Base-by-base conservation (phyloP, 2,113 vertebrate species). In the Tricholaema leucomelas region DNA sequence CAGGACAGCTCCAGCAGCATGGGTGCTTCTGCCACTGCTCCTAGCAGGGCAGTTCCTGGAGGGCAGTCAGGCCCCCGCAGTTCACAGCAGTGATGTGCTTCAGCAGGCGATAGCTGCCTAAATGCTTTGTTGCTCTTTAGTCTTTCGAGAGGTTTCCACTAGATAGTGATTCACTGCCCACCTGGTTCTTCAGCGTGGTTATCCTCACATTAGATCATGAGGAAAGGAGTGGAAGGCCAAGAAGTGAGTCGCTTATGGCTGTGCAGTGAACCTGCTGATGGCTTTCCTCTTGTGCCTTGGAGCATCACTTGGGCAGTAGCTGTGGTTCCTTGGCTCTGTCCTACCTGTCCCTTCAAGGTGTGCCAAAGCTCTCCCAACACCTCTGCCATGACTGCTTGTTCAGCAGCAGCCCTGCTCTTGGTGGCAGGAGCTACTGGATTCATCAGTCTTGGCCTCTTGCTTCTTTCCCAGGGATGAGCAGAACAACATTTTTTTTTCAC, bases 331-430 rank as follows among this genome's bases (percentile, higher is more conserved):
- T 17, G n/a, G n/a, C 3, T 60, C 73, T 36, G n/a, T 21, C 27
- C 44, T 64, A 1, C 33, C 9, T 31, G 25, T 44, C 30, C 18
- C 10, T 2, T 27, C 2, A 1, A 36, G 19, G 20, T 38, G 16
- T 63, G 35, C n/a, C 46, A 44, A 1, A 48, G 23, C 36, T n/a
- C 17, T 24, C 27, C 35, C 0, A 0, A 20, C 28, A 27, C 50
- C 24, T 48, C 44, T 0, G 0, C 17, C 0, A 1, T 15, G 54
- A 24, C 24, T 1, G 0, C 50, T 27, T 28, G 11, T 31, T 35
- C 0, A 0, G 30, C 31, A 33, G 31, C 52, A 52, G 14, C 42
- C 30, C 13, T n/a, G 61, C 28, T 15, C 46, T 38, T 0, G 4
- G 48, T 27, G 56, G 23, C 56, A 64, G 35, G 12, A 86, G 27